Evolutionary conservation across 2,888 invertebrate species (phyloP), one percentile per base, ranked within the genome.

Genomic region (Spisula subtruncata): DNA sequence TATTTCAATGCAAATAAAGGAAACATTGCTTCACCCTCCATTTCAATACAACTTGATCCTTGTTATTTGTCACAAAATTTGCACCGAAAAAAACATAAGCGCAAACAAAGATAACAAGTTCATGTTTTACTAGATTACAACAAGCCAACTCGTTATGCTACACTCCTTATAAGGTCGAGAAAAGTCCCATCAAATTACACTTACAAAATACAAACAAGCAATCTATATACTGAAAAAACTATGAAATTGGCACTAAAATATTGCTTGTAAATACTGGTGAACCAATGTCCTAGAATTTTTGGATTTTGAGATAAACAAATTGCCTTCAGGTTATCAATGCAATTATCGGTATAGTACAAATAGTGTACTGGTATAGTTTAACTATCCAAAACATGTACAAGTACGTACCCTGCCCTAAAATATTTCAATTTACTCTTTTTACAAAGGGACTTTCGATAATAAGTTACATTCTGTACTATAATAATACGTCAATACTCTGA

Each of bases 1-100:
- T 35, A 75, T 75, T 35, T 75, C 14, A 35, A 75, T 35, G 20
- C 35, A 75, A 75, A 75, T 75, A 75, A 32, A 75, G 14, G 14
- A 75, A 32, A 75, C 12, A 35, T 75, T 16, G 32, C 32, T 75
- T 75, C 75, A 35, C 75, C 35, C 75, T 75, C 35, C 18, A 75
- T 75, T 75, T 75, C 75, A 32, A 75, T 75, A 75, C 75, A 75
- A 75, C 32, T 35, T 75, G 75, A 75, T 75, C 75, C 35, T 32
- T 14, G 29, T 32, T 32, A 75, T 25, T 75, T 32, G 32, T 75
- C 29, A 75, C 32, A 32, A 75, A 75, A 32, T 75, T 25, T 35
- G 35, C 32, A 75, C 35, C 32, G 29, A 35, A 32, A n/a, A n/a
- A 41, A 32, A 75, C 18, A 16, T 75, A 75, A 75, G 75, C 16